Evolutionary conservation across 2,888 invertebrate genomes (phyloP), one percentile per base, ranked within the genome.

Genomic region (Drosophila suboccidentalis): DNA sequence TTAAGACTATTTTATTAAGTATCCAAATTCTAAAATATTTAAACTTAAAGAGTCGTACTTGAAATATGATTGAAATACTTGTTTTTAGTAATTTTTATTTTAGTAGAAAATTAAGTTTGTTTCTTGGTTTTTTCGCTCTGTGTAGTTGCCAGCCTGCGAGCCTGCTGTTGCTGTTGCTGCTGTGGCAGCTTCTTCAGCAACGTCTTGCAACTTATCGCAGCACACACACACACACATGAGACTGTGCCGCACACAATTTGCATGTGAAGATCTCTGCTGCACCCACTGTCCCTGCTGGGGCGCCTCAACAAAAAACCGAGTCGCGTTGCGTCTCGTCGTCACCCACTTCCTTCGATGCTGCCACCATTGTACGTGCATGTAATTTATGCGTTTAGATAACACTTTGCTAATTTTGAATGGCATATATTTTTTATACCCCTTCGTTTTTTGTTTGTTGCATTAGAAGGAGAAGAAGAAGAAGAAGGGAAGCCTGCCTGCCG

Each of bases 361-460:
- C 66, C 72, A 70, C 72, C 70, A 68, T 76, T 85, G 78, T 88
- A 88, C 90, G 87, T 90, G 90, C 84, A 86, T 86, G 90, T 88
- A 87, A 87, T 90, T 87, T 87, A 87, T 87, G 87, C 87, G 87
- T 87, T 87, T 89, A 90, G 87, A 87, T 87, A 87, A 87, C 87
- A 87, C 87, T 87, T 90, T 90, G 87, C 87, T 87, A 90, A 87
- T 87, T 87, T 87, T 87, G 90, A 90, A 87, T 87, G 87, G 90
- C 87, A 90, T 90, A 90, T 71, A 82, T 88, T 90, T 87, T 51
- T 59, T 9, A 17, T 49, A 34, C 32, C 17, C 13, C 26, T 46
- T 17, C 9, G 39, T 15, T n/a, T 32, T 55, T 49, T 46, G 29
- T 58, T 29, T 78, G 70, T 22, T 50, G 70, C 59, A 77, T 87